These are phyloP conservation scores for Plecturocebus donacophilus DNA, from an alignment of 2,113 vertebrate genomes.

Conservation along the genomic window DNA sequence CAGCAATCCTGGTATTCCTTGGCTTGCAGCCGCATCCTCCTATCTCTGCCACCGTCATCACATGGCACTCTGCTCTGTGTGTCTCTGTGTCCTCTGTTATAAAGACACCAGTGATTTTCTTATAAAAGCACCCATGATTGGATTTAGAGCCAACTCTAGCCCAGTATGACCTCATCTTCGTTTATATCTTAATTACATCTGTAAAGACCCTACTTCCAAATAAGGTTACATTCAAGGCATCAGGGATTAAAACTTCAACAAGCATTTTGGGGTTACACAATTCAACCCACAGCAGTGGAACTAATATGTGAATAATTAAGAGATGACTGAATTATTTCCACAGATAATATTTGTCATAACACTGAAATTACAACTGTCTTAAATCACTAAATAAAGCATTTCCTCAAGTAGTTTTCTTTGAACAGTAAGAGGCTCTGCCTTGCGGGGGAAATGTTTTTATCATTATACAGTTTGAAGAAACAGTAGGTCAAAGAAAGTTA, in stretches of 20 bases:
- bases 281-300: neutral
- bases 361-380: neutral
- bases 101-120: neutral
- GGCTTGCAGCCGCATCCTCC: neutral
- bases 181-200: neutral
- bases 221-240: neutral
- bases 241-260: neutral
- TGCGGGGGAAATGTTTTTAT: neutral
- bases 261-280: neutral
- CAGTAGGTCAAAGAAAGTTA: neutral
- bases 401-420: neutral
- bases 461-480: constrained; percentile 15
- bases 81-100: neutral
- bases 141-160: neutral
- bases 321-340: neutral
- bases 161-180: neutral
- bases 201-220: neutral
- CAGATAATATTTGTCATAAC: neutral
- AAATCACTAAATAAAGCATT: neutral
- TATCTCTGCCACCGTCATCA: neutral
- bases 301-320: neutral
- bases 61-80: neutral
- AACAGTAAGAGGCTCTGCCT: neutral
- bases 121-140: neutral
- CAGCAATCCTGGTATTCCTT: neutral